Base-by-base conservation (phyloP, 2,888 invertebrate genomes). In the Folsomia candida region DNA sequence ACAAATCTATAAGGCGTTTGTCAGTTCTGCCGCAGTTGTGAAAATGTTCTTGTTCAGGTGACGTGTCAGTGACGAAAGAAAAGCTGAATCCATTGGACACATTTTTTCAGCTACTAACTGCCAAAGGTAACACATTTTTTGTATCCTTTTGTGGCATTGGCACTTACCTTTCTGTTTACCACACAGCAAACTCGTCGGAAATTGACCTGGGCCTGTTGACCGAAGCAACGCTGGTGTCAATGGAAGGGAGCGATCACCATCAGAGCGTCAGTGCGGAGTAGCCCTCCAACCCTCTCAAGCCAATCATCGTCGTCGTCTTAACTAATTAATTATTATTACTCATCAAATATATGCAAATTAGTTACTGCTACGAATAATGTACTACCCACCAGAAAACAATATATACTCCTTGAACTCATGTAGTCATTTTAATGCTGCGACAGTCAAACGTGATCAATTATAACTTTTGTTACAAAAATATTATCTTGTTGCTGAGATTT, bases 131-230 rank as follows among this genome's bases (percentile, higher is more conserved):
- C 6, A 4, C 4, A 37, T 37, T 9, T 37, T n/a, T n/a, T n/a
- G n/a, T n/a, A n/a, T n/a, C n/a, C n/a, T n/a, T n/a, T n/a, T n/a
- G n/a, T n/a, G n/a, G n/a, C n/a, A n/a, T n/a, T n/a, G 4, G 6
- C 14, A 37, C 37, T 4, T 4, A 37, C 4, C 14, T 37, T 9
- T 37, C 14, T 14, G 14, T 9, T 4, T 37, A 9, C 14, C 4
- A 14, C 4, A 20, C 81, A 86, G 93, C 93, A 18, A 93, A 90
- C 82, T 87, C 93, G 73, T 89, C 91, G 74, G 93, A 93, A 81
- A 84, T 93, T 80, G 93, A 93, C 83, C 92, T 93, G 83, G 92
- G 91, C 80, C 86, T 93, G 73, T 86, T 93, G 60, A 92, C 93
- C 79, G 93, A 93, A 83, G 91, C 93, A 18, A 93, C 93, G 0